Evolutionary conservation across 92 coral and sea anemone species (phyloP).

Genomic region (Desmophyllum pertusum): DNA sequence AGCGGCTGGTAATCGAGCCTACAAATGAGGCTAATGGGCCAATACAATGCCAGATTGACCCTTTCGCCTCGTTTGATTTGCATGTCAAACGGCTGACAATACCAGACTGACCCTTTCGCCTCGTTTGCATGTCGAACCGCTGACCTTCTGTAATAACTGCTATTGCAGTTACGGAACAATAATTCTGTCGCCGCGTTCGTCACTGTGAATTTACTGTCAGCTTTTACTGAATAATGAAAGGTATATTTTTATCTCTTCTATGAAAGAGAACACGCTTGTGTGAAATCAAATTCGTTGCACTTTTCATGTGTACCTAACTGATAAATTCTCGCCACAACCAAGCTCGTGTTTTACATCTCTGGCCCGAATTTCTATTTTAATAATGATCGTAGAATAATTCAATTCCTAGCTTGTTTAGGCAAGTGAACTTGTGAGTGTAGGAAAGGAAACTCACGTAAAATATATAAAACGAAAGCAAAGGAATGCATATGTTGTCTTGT

Average conservation of each 20-base stretch:
- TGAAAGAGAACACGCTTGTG: background rate
- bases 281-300: background rate
- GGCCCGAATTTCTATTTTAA: constrained; percentile 40
- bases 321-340: constrained; percentile 13
- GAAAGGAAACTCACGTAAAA: constrained; percentile 25
- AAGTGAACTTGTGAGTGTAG: constrained; percentile 26
- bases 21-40: too few species aligned
- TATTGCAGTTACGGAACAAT: background rate
- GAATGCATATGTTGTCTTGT: background rate
- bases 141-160: too few species aligned
- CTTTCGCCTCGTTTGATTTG: too few species aligned
- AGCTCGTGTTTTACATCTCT: background rate
- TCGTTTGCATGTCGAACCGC: too few species aligned
- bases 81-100: too few species aligned
- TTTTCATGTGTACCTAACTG: background rate
- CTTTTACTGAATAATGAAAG: background rate
- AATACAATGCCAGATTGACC: too few species aligned
- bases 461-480: background rate
- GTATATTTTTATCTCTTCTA: background rate
- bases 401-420: background rate
- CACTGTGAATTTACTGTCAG: background rate
- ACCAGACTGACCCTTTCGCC: too few species aligned
- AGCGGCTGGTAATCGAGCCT: too few species aligned
- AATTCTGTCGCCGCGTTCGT: background rate
- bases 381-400: constrained; percentile 20